Evolutionary conservation across 2,888 invertebrate genomes (phyloP).

Genomic region (Lepidochrysops patricia): DNA sequence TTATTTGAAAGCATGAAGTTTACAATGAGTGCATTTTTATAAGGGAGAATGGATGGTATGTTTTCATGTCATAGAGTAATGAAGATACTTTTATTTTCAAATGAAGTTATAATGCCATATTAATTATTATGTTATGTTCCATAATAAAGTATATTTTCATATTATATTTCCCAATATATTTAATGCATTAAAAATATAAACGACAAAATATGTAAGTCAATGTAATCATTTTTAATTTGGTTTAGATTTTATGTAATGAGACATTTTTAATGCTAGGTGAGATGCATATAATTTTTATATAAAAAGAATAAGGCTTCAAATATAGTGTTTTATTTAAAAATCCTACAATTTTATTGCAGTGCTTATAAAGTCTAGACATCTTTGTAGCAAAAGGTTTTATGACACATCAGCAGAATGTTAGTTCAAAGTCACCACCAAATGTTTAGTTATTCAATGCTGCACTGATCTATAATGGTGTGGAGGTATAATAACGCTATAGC

Average conservation of each 20-base stretch:
- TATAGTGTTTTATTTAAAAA: conserved; percentile 45
- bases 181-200: conserved; percentile 2
- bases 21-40: background rate
- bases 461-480: too few relatives aligned
- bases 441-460: too few relatives aligned
- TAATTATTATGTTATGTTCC: conserved; percentile 13
- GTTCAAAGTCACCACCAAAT: too few relatives aligned
- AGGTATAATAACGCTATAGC: too few relatives aligned
- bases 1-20: background rate
- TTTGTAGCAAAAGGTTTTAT: too few relatives aligned
- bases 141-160: conserved; percentile 9
- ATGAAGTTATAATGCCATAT: conserved; percentile 11
- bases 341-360: background rate
- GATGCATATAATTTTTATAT: conserved; percentile 66
- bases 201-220: conserved; percentile 10
- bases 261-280: conserved; percentile 20
- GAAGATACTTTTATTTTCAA: background rate
- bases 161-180: conserved; percentile 7
- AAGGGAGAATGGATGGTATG: background rate
- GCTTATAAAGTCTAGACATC: too few relatives aligned
- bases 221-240: conserved; percentile 10
- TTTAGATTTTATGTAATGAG: conserved; percentile 8
- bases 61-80: background rate
- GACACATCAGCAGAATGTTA: too few relatives aligned
- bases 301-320: conserved; percentile 60